phyloP scores from a whole-genome alignment of 2,888 invertebrate genomes.

The Cyaniris semiargus region DNA sequence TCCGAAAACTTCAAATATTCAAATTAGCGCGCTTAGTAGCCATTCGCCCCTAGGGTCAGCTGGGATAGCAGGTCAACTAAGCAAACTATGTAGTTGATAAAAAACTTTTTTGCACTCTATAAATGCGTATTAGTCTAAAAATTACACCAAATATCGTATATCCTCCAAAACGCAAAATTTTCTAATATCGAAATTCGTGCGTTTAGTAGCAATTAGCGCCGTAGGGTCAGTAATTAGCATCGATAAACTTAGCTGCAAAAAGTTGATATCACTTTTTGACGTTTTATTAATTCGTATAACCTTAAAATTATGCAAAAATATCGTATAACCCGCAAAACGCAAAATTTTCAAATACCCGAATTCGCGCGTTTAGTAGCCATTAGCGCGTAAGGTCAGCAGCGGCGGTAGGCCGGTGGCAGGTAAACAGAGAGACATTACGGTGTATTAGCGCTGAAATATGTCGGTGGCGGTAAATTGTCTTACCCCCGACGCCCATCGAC shows the following conservation, averaged over 20 bases:
- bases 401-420: too few relatives aligned
- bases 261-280: too few relatives aligned
- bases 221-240: too few relatives aligned
- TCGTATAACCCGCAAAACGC: background rate
- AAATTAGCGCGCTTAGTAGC: constrained; percentile 42
- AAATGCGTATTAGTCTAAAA: too few relatives aligned
- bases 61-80: too few relatives aligned
- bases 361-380: constrained; percentile 45
- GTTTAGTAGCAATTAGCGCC: constrained; percentile 49
- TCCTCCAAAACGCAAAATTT: background rate
- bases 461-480: constrained; percentile 79
- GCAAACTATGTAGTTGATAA: too few relatives aligned
- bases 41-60: constrained; percentile 35
- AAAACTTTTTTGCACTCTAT: too few relatives aligned
- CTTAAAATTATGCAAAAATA: too few relatives aligned
- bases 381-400: constrained; percentile 65
- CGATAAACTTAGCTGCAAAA: too few relatives aligned
- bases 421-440: constrained; percentile 78
- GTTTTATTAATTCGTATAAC: too few relatives aligned
- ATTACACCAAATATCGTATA: background rate
- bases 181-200: constrained; percentile 18
- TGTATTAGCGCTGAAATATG: constrained; percentile 79
- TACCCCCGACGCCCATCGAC: constrained; percentile 77
- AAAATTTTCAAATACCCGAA: constrained; percentile 7
- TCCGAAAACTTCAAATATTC: background rate